Evolutionary conservation across 2,797 vertebrate species (phyloP).

Genomic region (Selene dorsalis): DNA sequence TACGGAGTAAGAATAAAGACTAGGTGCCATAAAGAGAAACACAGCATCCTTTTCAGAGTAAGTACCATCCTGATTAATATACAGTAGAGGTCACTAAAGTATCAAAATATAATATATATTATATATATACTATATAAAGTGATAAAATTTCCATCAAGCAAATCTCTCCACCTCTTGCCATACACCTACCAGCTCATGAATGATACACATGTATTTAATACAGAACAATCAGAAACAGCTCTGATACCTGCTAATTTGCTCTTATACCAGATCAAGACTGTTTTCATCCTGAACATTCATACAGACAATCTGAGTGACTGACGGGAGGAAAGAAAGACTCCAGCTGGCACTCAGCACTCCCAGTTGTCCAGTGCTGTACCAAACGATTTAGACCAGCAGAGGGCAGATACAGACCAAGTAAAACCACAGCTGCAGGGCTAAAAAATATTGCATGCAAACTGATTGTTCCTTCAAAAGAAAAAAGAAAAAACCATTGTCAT

Average conservation of each 20-base stretch:
- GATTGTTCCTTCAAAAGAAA: background rate
- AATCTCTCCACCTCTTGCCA: no score
- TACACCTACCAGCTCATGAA: background rate
- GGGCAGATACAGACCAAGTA: conserved; percentile 64
- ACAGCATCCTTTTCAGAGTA: background rate
- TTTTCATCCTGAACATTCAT: background rate
- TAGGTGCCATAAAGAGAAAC: background rate
- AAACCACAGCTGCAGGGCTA: background rate
- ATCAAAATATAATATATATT: no score
- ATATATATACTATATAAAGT: no score
- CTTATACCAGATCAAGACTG: background rate
- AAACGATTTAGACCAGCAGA: conserved; percentile 61
- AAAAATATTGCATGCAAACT: background rate
- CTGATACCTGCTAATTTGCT: background rate
- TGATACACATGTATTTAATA: background rate
- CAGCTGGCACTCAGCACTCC: background rate
- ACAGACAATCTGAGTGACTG: background rate
- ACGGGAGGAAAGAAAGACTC: background rate
- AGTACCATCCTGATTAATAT: no score
- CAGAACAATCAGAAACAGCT: background rate
- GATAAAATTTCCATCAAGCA: no score
- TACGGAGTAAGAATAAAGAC: background rate
- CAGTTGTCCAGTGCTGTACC: conserved; percentile 34
- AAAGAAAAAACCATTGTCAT: background rate
- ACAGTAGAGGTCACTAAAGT: no score